Percentiles rank a stretch among this genome's conserved stretches.
Evolutionary conservation across 2,888 invertebrate genomes (phyloP).

Genomic region (Therioaphis trifolii): DNA sequence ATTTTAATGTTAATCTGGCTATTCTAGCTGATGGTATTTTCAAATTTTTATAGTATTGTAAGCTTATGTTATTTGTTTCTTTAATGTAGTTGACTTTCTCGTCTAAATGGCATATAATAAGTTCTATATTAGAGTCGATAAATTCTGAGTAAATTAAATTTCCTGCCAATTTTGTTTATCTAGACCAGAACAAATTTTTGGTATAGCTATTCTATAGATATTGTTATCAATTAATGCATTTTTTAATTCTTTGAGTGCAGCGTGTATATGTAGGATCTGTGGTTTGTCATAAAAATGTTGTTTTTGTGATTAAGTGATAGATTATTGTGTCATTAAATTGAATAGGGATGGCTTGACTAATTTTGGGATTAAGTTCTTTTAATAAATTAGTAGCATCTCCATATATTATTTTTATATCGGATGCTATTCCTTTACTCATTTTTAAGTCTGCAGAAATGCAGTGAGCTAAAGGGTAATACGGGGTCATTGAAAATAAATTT

Average conservation of each 20-base stretch:
- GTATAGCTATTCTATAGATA: not conserved
- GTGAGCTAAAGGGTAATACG: no score
- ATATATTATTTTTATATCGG: not conserved
- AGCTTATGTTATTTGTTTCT: no score
- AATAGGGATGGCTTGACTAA: not conserved
- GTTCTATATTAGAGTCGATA: no score
- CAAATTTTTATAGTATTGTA: no score
- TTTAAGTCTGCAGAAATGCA: no score
- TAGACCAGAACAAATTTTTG: not conserved
- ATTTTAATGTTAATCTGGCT: no score
- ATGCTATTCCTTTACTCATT: no score
- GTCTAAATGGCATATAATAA: no score
- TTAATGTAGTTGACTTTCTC: no score
- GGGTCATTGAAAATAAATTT: no score
- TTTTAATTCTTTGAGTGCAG: not conserved
- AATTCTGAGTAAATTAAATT: no score
- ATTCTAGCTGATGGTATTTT: no score
- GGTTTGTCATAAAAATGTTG: not conserved
- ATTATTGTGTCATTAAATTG: not conserved
- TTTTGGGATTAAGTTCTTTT: not conserved
- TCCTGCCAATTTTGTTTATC: not conserved
- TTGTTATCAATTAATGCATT: not conserved
- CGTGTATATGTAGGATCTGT: not conserved
- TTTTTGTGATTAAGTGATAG: not conserved
- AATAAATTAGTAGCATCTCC: not conserved